Conservation (phyloP, 2,113 vertebrate genomes). For the Aspiorhynchus laticeps region DNA sequence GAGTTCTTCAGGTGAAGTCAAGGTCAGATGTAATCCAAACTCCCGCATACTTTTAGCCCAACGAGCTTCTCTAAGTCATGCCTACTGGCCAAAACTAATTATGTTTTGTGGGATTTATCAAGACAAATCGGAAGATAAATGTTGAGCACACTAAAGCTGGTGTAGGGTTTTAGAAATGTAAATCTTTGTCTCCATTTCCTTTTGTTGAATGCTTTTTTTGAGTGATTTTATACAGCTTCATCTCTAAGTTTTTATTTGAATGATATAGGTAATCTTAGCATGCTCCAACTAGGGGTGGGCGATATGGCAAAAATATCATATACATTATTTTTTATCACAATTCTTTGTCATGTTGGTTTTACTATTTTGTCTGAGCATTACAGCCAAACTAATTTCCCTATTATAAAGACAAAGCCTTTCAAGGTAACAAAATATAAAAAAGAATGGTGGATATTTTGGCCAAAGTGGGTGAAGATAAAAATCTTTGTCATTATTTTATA, state of each 20-base stretch:
- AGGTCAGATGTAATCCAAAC: constrained; percentile 77
- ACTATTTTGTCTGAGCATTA: too few species aligned
- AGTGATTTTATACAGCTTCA: neutral
- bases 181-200: neutral
- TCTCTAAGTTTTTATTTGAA: neutral
- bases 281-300: too few species aligned
- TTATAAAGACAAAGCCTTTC: too few species aligned
- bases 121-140: constrained; percentile 16
- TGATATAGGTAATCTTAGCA: neutral
- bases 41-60: constrained; percentile 3
- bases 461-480: too few species aligned
- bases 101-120: constrained; percentile 12
- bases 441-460: too few species aligned
- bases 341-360: too few species aligned
- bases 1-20: constrained; percentile 70
- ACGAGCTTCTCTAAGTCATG: constrained; percentile 16
- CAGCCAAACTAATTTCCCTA: too few species aligned
- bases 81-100: constrained; percentile 26
- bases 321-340: too few species aligned
- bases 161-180: neutral
- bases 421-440: too few species aligned
- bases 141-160: constrained; percentile 5
- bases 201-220: neutral
- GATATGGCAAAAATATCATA: too few species aligned
- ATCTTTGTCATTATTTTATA: too few species aligned